Conservation (phyloP, 2,888 invertebrate species). For the Noctua janthe region DNA sequence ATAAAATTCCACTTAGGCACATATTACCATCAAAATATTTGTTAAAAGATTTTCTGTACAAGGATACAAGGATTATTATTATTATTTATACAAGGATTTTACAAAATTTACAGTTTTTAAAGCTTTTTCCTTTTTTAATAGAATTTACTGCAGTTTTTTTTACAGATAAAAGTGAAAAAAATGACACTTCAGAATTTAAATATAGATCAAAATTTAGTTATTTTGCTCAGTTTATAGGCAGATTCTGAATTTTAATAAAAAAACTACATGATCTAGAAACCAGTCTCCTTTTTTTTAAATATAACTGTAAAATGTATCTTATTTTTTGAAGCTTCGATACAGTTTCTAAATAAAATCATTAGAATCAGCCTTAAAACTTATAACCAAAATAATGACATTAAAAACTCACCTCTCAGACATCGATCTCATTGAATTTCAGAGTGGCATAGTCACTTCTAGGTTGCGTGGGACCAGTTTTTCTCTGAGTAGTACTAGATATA, state of each 20-base stretch:
- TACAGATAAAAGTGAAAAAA: background rate
- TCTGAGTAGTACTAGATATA: constrained; percentile 80
- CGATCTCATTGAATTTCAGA: constrained; percentile 89
- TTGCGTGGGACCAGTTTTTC: constrained; percentile 71
- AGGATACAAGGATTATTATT: too few relatives aligned
- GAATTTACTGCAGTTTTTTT: background rate
- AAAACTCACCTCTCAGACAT: constrained; percentile 88
- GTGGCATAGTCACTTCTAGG: constrained; percentile 88
- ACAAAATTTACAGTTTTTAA: background rate
- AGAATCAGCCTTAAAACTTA: constrained; percentile 16
- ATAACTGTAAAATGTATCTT: too few relatives aligned
- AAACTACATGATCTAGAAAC: background rate
- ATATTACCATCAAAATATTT: constrained; percentile 75
- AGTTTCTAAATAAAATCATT: background rate
- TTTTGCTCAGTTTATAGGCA: constrained; percentile 11
- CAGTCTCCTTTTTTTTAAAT: too few relatives aligned
- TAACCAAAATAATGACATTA: background rate
- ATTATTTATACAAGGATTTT: background rate
- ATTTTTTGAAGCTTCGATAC: too few relatives aligned
- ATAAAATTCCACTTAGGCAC: constrained; percentile 71
- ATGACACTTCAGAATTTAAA: background rate
- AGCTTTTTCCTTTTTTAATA: background rate
- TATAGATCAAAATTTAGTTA: background rate
- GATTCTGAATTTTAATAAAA: background rate
- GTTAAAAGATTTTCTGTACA: background rate